Evolutionary conservation across 2,888 invertebrate species (phyloP).

Genomic region (Plusia festucae): DNA sequence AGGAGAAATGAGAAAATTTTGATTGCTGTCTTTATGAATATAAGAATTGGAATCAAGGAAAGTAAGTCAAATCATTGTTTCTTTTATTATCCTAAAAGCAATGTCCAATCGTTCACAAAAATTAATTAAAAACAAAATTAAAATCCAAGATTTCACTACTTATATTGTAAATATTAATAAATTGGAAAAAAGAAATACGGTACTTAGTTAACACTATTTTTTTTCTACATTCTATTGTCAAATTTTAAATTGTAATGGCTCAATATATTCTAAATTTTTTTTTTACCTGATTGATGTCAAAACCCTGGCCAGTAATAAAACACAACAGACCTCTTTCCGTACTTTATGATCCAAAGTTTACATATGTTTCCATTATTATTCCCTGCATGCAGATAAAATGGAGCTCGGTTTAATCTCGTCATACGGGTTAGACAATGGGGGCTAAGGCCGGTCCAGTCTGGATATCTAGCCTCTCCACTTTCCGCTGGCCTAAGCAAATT

Average conservation of each 20-base stretch:
- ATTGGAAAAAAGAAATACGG: too few species aligned
- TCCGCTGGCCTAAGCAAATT: conserved; percentile 90
- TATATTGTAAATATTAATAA: too few species aligned
- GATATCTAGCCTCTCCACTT: conserved; percentile 82
- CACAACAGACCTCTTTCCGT: conserved; percentile 28
- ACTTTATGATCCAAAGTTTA: conserved; percentile 54
- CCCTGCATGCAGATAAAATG: conserved; percentile 54
- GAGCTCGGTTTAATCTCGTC: conserved; percentile 59
- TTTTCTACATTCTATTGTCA: too few species aligned
- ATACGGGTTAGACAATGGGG: conserved; percentile 77
- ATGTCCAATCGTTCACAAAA: neutral
- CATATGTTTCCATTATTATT: conserved; percentile 58
- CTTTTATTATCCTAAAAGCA: conserved; percentile 9
- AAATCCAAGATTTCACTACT: neutral
- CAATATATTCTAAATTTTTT: too few species aligned
- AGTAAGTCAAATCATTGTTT: conserved; percentile 24
- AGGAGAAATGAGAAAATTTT: conserved; percentile 85
- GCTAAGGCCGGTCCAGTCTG: conserved; percentile 68
- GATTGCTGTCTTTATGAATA: conserved; percentile 78
- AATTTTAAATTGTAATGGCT: too few species aligned
- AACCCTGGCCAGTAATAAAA: conserved; percentile 29
- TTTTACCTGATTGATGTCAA: neutral
- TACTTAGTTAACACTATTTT: too few species aligned
- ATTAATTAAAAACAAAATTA: neutral
- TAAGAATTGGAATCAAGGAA: conserved; percentile 53